Conservation (phyloP, 2,888 invertebrate genomes). For the Heliconius sara region DNA sequence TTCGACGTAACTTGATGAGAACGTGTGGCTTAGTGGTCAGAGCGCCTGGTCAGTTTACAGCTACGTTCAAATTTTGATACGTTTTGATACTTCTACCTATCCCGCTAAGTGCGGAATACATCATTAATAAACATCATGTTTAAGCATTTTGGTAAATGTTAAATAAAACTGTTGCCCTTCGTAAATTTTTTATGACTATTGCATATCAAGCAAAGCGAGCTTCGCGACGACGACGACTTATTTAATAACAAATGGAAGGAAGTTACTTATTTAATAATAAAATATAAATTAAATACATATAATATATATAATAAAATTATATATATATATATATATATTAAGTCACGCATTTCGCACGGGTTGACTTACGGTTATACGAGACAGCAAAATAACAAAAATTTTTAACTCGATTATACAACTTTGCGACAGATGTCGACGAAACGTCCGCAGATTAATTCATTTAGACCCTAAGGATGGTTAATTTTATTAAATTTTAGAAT, state of each 20-base stretch:
- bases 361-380: slow-evolving; percentile 16
- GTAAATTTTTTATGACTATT: neutral
- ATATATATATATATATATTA: neutral
- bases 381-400: slow-evolving; percentile 18
- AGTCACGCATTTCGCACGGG: neutral
- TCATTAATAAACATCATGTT: no score
- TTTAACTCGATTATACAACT: slow-evolving; percentile 20
- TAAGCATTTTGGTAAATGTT: no score
- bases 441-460: slow-evolving; percentile 29
- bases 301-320: neutral
- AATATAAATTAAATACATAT: neutral
- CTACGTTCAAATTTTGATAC: no score
- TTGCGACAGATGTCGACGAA: slow-evolving; percentile 10
- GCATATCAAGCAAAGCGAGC: neutral
- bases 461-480: slow-evolving; percentile 36
- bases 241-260: no score
- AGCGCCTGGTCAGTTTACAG: no score
- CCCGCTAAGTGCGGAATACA: no score
- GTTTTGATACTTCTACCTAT: no score
- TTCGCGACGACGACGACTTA: no score
- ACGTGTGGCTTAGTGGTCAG: no score
- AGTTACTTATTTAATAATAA: neutral
- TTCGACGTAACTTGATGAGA: no score
- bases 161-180: no score
- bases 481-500: slow-evolving; percentile 25